These are phyloP conservation scores for Plumapathes pennacea DNA, from an alignment of 92 coral and sea anemone genomes.

Conservation along the genomic window DNA sequence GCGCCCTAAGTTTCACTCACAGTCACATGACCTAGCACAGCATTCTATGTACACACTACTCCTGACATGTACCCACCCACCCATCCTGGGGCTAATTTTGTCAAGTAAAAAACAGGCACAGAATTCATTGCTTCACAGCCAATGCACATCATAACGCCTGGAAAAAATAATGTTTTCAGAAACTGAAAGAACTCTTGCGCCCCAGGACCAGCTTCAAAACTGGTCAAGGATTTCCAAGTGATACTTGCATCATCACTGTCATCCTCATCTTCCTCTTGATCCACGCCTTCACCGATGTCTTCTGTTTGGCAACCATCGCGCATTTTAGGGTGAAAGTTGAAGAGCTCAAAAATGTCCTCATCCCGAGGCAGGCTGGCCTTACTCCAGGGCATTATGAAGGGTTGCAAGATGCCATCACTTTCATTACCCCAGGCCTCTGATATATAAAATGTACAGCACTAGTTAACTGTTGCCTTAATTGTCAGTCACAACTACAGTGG, in stretches of 20 bases:
- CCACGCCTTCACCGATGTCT: neutral
- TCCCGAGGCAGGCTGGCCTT: constrained; percentile 42
- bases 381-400: constrained; percentile 52
- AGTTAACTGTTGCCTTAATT: neutral
- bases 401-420: constrained; percentile 14
- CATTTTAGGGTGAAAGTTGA: constrained; percentile 49
- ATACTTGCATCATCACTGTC: constrained; percentile 12
- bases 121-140: constrained; percentile 52
- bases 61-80: constrained; percentile 54
- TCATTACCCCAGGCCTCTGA: constrained; percentile 38
- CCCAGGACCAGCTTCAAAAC: too few species aligned
- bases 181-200: constrained; percentile 28
- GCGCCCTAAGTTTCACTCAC: too few species aligned
- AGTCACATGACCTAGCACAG: too few species aligned
- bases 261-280: neutral
- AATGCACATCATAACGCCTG: constrained; percentile 20
- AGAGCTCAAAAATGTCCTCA: constrained; percentile 17
- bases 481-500: too few species aligned
- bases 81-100: constrained; percentile 62
- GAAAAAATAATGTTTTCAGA: constrained; percentile 32
- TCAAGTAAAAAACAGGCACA: constrained; percentile 35
- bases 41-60: constrained; percentile 11
- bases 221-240: neutral
- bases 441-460: too few species aligned
- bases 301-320: neutral